Evolutionary conservation across 2,888 invertebrate genomes (phyloP).

Genomic region (Polymixis flavicincta): DNA sequence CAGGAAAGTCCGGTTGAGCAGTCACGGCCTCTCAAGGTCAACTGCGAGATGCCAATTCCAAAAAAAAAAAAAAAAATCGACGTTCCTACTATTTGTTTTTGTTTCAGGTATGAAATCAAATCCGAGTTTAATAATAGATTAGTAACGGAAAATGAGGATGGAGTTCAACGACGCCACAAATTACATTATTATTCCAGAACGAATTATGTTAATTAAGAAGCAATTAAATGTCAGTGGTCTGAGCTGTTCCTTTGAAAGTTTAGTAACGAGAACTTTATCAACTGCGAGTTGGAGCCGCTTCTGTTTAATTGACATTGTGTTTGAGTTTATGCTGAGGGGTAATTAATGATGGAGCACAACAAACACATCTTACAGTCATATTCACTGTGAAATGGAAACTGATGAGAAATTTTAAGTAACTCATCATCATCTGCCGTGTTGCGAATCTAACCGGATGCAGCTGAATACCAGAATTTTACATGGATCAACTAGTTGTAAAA

Average conservation of each 20-base stretch:
- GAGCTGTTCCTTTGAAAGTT: slow-evolving; percentile 25
- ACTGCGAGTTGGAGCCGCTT: background rate
- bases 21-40: no score
- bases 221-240: slow-evolving; percentile 6
- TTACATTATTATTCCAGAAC: background rate
- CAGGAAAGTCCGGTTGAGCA: no score
- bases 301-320: slow-evolving; percentile 34
- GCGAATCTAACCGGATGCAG: no score
- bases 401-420: background rate
- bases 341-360: slow-evolving; percentile 20
- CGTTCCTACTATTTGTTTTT: background rate
- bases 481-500: no score
- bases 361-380: background rate
- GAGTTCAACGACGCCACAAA: background rate
- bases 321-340: slow-evolving; percentile 19
- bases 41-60: no score
- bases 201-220: slow-evolving; percentile 18
- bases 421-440: no score
- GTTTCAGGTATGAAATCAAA: background rate
- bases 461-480: no score
- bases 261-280: slow-evolving; percentile 17
- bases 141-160: background rate
- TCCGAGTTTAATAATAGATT: background rate
- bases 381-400: background rate
- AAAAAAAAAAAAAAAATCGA: no score